Evolutionary conservation across 2,888 invertebrate genomes (phyloP), one percentile per base, ranked within the genome.

Genomic region (Pristionchus exspectatus): DNA sequence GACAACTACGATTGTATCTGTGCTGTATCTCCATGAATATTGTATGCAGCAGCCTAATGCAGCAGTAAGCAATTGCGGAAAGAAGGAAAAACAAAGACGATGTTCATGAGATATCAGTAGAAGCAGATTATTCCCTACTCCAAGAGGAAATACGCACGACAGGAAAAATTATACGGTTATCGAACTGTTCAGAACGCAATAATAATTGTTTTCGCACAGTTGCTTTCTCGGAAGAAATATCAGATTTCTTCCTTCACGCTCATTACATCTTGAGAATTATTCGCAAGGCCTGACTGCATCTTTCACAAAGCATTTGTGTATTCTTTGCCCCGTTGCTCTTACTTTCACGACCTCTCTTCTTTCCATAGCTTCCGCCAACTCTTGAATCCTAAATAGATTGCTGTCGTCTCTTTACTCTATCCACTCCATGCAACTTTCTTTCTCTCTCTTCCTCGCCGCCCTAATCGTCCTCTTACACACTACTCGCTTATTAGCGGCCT

Each of bases 321-420:
- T 81, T n/a, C 44, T 50, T 72, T 27, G 59, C 44, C 88, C 59
- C 88, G 74, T 54, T 24, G 10, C 24, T 77, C 27, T 59, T 59
- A 50, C 66, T 54, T 50, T 69, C 66, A n/a, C 69, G 12, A 85
- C 85, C 33, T 27, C 66, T 85, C 50, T 54, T 50, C 24, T 54
- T 56, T 90, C 83, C 33, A 30, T 88, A 77, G 38, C 63, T 69
- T 87, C 72, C n/a, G 27, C 84, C 54, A 72, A 81, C 59, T 84
- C 84, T 33, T 44, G 84, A 30, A 84, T 56, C 59, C 84, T 84
- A 84, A 84, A 59, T 84, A 59, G 84, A 84, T 84, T 59, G 59
- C 59, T 33, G 84, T 59, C 50, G 44, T 50, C n/a, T 38, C 77
- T 12, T 18, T 24, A 21, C 77, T 83, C 83, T 54, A 27, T 30